Conservation (phyloP, 2,797 vertebrate species). For the Loriculus beryllinus region DNA sequence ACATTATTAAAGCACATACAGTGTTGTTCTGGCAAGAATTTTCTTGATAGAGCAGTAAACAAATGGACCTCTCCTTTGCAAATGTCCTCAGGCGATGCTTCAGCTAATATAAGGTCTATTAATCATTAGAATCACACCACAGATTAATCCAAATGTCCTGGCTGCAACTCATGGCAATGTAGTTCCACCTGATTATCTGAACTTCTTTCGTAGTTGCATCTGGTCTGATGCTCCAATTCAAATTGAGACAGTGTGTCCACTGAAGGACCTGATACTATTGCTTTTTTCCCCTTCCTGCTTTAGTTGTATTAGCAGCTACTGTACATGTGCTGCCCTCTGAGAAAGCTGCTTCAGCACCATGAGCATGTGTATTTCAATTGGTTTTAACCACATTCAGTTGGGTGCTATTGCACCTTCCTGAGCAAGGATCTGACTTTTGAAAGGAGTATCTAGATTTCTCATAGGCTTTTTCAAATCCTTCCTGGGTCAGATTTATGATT, state of each 20-base stretch:
- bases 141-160: background rate
- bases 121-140: background rate
- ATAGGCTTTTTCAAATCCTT: background rate
- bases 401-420: background rate
- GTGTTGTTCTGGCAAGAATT: background rate
- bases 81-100: background rate
- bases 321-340: background rate
- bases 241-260: rapidly evolving
- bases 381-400: background rate
- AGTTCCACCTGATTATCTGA: background rate
- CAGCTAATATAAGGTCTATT: background rate
- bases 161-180: background rate
- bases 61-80: background rate
- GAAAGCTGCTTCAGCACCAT: background rate
- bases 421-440: background rate
- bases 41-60: background rate
- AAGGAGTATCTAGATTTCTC: background rate
- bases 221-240: background rate
- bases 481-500: background rate
- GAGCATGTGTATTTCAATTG: background rate
- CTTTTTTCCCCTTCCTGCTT: background rate
- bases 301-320: background rate
- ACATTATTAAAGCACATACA: background rate
- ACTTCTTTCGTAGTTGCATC: background rate
- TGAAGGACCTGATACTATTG: background rate